A percentile compares a stretch with the other conserved stretches of the same genome.
phyloP scores from a whole-genome alignment of 2,888 invertebrate species.

The Sphecodes monilicornis region DNA sequence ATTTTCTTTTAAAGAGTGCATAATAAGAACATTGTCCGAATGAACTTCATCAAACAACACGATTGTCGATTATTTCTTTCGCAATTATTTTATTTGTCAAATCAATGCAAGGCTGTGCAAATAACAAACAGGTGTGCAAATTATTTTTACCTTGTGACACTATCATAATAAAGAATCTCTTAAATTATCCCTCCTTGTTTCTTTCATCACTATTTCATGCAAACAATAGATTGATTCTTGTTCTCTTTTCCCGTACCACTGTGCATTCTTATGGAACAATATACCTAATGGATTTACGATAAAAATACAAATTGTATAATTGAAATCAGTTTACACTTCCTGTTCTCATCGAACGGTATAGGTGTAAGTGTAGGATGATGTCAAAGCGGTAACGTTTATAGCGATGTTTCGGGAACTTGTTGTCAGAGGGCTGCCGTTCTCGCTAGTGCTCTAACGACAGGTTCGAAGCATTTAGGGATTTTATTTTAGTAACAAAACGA shows the following conservation, averaged over 20 bases:
- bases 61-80: neutral
- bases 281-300: neutral
- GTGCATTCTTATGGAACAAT: conserved; percentile 14
- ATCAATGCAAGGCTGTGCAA: neutral
- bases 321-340: conserved; percentile 46
- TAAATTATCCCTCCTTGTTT: conserved; percentile 2
- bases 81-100: neutral
- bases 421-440: neutral
- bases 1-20: neutral
- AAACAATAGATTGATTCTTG: neutral
- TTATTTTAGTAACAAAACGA: neutral
- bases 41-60: neutral
- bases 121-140: conserved; percentile 7
- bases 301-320: conserved; percentile 14
- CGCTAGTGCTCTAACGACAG: neutral
- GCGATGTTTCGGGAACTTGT: neutral
- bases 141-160: conserved; percentile 47
- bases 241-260: neutral
- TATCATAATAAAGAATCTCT: conserved; percentile 40
- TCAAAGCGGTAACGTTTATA: conserved; percentile 27
- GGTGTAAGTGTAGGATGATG: no score
- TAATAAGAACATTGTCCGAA: neutral
- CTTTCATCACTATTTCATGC: conserved; percentile 6
- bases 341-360: conserved; percentile 19
- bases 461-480: neutral